Evolutionary conservation across 2,113 vertebrate species (phyloP), one percentile per base, ranked within the genome.

Genomic region (Sakesphorus luctuosus): DNA sequence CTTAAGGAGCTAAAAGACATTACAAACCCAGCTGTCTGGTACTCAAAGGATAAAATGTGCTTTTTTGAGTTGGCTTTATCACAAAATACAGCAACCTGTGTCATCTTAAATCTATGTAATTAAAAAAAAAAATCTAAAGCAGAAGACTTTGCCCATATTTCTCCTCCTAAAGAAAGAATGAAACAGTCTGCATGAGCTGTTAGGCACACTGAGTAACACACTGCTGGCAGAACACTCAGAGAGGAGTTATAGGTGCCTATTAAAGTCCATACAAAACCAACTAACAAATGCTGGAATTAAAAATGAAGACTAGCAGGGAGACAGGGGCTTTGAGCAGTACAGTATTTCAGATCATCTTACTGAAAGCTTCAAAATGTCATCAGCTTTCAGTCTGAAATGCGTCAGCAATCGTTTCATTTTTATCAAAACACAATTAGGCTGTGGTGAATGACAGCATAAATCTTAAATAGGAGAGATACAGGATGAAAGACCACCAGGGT

Each of bases 361-460:
- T 93, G 95, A 97, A 97, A 96, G 93, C 90, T 98, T 97, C 96
- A 97, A 96, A 98, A 97, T 97, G 97, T 97, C 96, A 97, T 94
- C 47, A 2, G 72, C 87, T 97, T 96, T 97, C 95, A 95, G 96
- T 86, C 96, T 97, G 97, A 98, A 98, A 97, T 98, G 97, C 95
- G 85, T 98, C 98, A 98, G 97, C 97, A 97, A 97, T 95, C 93
- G 13, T 97, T 98, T 95, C 94, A 69, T 97, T 98, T 97, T 97
- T 98, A 98, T 97, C 97, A 98, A 98, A 98, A 98, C 97, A 98
- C 96, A 98, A 98, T 98, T 98, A 98, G 96, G 88, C 97, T 98
- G 98, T 97, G 98, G 98, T 97, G 97, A 98, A 98, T 98, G 98
- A 98, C 97, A 98, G 97, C 97, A 98, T 98, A 98, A 98, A 98